Base-by-base conservation (phyloP, 2,888 invertebrate genomes). In the Drosophila mimica region DNA sequence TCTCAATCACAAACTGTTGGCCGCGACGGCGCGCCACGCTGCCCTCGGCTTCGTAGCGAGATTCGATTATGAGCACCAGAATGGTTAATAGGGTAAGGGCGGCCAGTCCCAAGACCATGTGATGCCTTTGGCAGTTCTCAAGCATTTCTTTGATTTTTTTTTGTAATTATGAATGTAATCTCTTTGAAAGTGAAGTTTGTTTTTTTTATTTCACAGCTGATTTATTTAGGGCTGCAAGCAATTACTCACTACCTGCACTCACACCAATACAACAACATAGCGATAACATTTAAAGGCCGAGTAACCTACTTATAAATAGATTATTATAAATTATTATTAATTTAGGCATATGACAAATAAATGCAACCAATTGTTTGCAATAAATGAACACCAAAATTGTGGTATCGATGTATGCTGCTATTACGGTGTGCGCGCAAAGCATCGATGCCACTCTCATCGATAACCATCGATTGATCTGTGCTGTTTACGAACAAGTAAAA, bases 51-150 rank as follows among this genome's bases (percentile, higher is more conserved):
- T 90, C 91, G 17, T 92, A 84, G 60, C 95, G 95, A 2, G 97
- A 97, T 93, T 98, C 98, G 70, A 97, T 94, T 85, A 98, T 96
- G 51, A 98, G 94, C 58, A 97, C 96, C 53, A 97, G 93, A 81
- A 98, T 94, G 38, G 97, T 97, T 90, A 97, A 94, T 95, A 96
- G 94, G 93, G 96, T 97, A 80, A 97, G 94, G 83, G 95, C 94
- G 74, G 96, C 95, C 76, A 97, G 96, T 59, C 96, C 97, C 72
- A 97, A 93, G 58, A 97, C 93, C 97, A 97, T 97, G 89, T 96
- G 97, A 92, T 96, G 96, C 92, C 96, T 96, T 30, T 97, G 96
- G 92, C 97, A 97, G 76, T 96, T 96, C 93, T 97, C 97, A 89
- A 97, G 96, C 97, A 97, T 97, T 91, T 17, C 46, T 8, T 25